Evolutionary conservation across 2,797 vertebrate species (phyloP), one percentile per base, ranked within the genome.

Genomic region (Syngnathus acus): DNA sequence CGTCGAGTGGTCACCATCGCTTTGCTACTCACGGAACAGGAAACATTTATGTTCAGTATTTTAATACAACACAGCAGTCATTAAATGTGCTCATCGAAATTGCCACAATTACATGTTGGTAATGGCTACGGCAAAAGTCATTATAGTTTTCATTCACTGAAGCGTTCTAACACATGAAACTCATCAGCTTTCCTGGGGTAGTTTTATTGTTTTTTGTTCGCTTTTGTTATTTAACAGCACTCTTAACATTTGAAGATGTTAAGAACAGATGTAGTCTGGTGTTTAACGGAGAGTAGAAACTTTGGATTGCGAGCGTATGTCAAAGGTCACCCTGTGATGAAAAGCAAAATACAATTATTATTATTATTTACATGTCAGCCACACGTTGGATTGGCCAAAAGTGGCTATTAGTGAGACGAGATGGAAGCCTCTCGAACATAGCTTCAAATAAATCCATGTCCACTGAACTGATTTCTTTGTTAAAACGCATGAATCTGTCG

Each of bases 201-300:
- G 43, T 62, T 9, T 7, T 17, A 37, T 57, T 32, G 54, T 8
- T 57, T 55, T 57, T 55, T 9, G 11, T 32, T 57, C 26, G 1
- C 5, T 32, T 55, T 26, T 26, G 54, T 55, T 13, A 62, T 62
- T 43, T 23, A 21, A 21, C 23, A 6, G 54, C 23, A 1, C 21
- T 26, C 53, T 26, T 54, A 10, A 54, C 9, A 53, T 23, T 53
- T n/a, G 50, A 21, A 53, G 50, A 4, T n/a, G 10, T 53, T 23
- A 10, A 53, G 82, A 87, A 86, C 86, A 82, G 83, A 79, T 86
- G 84, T 76, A 85, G 83, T 70, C 68, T 88, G 84, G 86, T 88
- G 5, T 84, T 85, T 77, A 83, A 77, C 78, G 82, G 86, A 88
- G 80, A 74, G 59, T 32, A 32, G 32, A 32, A 32, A 32, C 32